phyloP scores from a whole-genome alignment of 1,140 invertebrate species.

The Cydia strobilella region DNA sequence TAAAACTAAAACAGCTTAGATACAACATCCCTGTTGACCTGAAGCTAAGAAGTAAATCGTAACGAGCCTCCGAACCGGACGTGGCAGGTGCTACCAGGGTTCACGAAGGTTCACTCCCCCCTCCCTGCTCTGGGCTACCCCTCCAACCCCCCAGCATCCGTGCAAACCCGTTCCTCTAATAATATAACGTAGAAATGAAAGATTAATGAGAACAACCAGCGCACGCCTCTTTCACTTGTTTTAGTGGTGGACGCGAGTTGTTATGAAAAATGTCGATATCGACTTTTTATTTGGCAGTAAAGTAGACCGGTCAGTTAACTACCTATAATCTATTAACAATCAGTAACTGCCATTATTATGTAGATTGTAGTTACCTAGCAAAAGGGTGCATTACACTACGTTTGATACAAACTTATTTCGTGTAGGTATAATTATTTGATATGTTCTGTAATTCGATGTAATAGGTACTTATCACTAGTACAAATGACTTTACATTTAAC shows the following conservation, averaged over 20 bases:
- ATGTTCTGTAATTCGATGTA: no score
- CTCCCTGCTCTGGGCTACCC: constrained; percentile 36
- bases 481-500: no score
- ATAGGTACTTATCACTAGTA: no score
- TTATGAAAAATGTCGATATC: constrained; percentile 33
- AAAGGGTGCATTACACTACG: no score
- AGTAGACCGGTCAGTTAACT: no score
- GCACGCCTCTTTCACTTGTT: constrained; percentile 73
- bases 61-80: constrained; percentile 52
- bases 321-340: no score
- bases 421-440: no score
- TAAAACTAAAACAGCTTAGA: not conserved
- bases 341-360: no score
- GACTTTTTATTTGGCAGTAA: not conserved
- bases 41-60: constrained; percentile 31
- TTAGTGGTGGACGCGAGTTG: not conserved
- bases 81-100: constrained; percentile 76
- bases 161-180: constrained; percentile 77
- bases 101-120: constrained; percentile 71
- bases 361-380: no score
- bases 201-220: constrained; percentile 78
- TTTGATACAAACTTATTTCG: no score
- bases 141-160: constrained; percentile 61
- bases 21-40: constrained; percentile 17
- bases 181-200: constrained; percentile 79